A percentile compares a stretch with the other conserved stretches of the same genome.
These are phyloP conservation scores for Alviniconcha marisindica DNA, from an alignment of 1,140 invertebrate species.

Conservation along the genomic window DNA sequence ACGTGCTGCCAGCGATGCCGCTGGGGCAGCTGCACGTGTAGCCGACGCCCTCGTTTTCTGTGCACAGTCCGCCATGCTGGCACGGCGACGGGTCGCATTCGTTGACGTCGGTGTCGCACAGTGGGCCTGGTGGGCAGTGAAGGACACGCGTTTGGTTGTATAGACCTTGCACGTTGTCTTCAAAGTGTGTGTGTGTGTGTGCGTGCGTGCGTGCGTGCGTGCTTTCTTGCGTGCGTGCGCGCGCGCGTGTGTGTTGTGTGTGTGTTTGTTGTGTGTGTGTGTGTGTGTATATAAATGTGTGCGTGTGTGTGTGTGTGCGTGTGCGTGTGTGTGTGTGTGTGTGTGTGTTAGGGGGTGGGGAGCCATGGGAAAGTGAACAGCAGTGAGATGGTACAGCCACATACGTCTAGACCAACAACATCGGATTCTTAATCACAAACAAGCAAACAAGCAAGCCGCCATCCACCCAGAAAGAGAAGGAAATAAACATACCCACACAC, in stretches of 20 bases:
- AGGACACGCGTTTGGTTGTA: neutral
- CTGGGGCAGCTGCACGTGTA: conserved; percentile 51
- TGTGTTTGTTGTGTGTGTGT: no score
- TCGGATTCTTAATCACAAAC: neutral
- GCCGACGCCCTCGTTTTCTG: conserved; percentile 70
- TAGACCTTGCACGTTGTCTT: neutral
- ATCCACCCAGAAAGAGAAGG: neutral
- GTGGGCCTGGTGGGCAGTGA: conserved; percentile 39
- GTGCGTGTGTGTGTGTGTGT: no score
- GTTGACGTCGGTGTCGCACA: conserved; percentile 58
- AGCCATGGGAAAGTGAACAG: no score
- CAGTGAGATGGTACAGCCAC: no score
- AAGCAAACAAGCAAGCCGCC: no score
- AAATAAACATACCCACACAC: neutral
- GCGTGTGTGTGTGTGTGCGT: no score
- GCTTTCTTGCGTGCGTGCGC: no score
- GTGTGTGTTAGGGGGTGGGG: no score
- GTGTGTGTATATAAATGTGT: no score
- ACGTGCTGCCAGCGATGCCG: conserved; percentile 48
- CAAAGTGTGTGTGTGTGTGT: neutral
- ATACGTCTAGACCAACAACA: neutral
- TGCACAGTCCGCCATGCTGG: conserved; percentile 62
- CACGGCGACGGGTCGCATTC: conserved; percentile 62
- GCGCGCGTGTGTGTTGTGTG: no score
- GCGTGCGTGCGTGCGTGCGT: no score